Evolutionary conservation across 2,113 vertebrate species (phyloP), one percentile per base, ranked within the genome.

Genomic region (Silurus glanis): DNA sequence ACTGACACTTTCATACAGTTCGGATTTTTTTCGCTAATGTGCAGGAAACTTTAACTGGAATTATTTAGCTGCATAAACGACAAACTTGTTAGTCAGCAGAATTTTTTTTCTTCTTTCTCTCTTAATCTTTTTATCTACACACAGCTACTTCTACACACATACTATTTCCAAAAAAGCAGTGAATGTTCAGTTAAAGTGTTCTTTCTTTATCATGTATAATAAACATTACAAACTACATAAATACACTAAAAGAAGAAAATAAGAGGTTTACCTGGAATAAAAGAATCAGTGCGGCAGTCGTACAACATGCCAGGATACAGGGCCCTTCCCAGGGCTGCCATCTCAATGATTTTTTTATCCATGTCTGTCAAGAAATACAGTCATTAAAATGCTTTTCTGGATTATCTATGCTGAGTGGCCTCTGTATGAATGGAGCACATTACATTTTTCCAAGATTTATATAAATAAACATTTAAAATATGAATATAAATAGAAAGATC

Each of bases 241-340:
- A 10, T 72, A 21, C 14, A 69, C 28, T 69, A 47, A 21, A 37
- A 37, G 37, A 37, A 37, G 37, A 37, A 72, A 78, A 78, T 78
- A 5, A 47, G 51, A 21, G 49, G 0, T 6, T 83, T 69, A 83
- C 81, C 81, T 56, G 81, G 62, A 83, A 83, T 83, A 53, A 83
- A 69, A 17, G 62, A 55, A 56, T 83, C 81, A 14, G 1, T 56
- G 64, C 81, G 81, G 81, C 81, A 83, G 49, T 83, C 81, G 4
- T 83, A 83, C 64, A 83, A 12, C 81, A 83, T 83, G 64, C 81
- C 81, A 69, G 81, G 81, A 69, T 69, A 69, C 64, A 83, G 64
- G 64, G 64, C 47, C 23, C 81, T 83, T 67, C 81, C 81, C 21
- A 83, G 62, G 49, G 81, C 81, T 67, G 81, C 47, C 47, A 83